Base-by-base conservation (phyloP, 30 jellyfish, hydroid and myxozoan genomes). In the Turritopsis dohrnii region DNA sequence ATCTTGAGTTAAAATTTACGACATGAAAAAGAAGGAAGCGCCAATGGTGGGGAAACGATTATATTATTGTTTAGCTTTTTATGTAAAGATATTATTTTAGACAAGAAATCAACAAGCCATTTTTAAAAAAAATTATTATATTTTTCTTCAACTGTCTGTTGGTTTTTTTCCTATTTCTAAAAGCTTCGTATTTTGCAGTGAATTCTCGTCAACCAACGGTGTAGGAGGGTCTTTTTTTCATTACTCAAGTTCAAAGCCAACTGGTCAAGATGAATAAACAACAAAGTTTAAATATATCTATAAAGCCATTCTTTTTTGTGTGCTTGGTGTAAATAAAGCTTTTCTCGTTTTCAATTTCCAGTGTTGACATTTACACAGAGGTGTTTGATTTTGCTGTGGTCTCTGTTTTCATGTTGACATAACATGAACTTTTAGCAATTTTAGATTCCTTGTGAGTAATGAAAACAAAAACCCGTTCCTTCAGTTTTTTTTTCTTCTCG, bases 231-330 rank as follows among this genome's bases (percentile, higher is more conserved):
- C 19, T 69, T 23, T 69, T 69, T 69, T 69, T 69, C 22, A 69
- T 69, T 69, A 69, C 77, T 69, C 22, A 69, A 27, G 31, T 69
- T 69, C 30, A 9, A n/a, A n/a, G 77, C 30, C 77, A 69, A 23
- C 28, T 69, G 77, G 77, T 69, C 77, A 69, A 69, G 77, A 69
- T 69, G 77, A n/a, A 27, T 69, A 69, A 69, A 69, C 77, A 69
- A 69, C 22, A 69, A 69, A 69, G 19, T 23, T n/a, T 69, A 16
- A 7, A 69, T n/a, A 69, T n/a, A 69, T 69, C 28, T 69, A 23
- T 69, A n/a, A 27, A 69, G 21, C 19, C 77, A 69, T 69, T n/a
- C 77, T n/a, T 69, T 69, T 69, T 69, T 69, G 77, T 69, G 77
- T 69, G 77, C 77, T 69, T 21, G 77, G 30, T 27, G 77, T 69